Evolutionary conservation across 1,140 invertebrate genomes (phyloP), one percentile per base, ranked within the genome.

Genomic region (Chironomus striatipennis): DNA sequence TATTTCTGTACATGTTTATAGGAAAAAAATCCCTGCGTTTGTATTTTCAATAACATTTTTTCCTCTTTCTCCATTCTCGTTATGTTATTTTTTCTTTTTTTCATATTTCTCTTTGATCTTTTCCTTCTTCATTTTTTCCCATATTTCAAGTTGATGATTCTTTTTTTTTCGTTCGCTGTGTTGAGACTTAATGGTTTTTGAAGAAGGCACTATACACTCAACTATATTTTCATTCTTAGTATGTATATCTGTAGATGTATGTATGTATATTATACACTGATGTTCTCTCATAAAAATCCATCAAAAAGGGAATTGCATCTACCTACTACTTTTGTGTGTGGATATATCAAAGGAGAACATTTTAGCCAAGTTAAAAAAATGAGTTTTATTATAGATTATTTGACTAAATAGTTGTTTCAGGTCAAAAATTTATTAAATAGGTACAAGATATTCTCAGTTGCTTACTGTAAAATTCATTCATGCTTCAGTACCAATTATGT

Each of bases 271-370:
- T 73, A 43, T 74, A 17, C 6, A 34, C 24, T 34, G 24, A 34
- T 34, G 24, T 34, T 34, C 24, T 34, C 24, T 75, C 20, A 24
- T 74, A 24, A 57, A 15, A 18, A 42, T 75, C 43, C 42, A 34
- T 73, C 42, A 43, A 43, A 70, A 34, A 72, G 15, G 9, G 20
- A 43, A 73, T 73, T 57, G 15, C 74, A 43, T 24, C 21, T 21
- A 24, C 42, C 34, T 21, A 43, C 24, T 73, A 67, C 67, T 43
- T 34, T 70, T 73, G 5, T 75, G 3, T 34, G n/a, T 73, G n/a
- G 72, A 18, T 65, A 43, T 74, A 74, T 64, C 42, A 73, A 74
- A 75, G 47, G n/a, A 15, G n/a, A 12, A 57, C 12, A 73, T 75
- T 76, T 73, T 75, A 34, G 42, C 24, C 24, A 5, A 34, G 1